A percentile compares a stretch with the other conserved stretches of the same genome.
phyloP scores from a whole-genome alignment of 2,888 invertebrate species.

The Ellobium chinense region DNA sequence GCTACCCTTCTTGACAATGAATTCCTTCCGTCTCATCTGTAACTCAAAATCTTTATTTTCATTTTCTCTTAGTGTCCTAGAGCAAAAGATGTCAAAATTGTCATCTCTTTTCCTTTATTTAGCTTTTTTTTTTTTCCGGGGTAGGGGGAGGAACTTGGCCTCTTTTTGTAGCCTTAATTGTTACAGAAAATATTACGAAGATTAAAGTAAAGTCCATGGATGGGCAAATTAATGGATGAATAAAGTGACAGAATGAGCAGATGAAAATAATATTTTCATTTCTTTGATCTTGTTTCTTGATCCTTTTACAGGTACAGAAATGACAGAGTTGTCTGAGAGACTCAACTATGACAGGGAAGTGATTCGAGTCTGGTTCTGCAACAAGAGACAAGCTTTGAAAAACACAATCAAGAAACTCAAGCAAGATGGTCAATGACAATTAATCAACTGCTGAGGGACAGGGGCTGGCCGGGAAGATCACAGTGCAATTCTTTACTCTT shows the following conservation, averaged over 20 bases:
- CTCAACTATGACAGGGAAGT: constrained; percentile 98
- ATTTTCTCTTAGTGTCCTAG: no score
- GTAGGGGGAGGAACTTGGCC: no score
- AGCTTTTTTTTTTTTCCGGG: no score
- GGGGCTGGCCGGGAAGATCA: neutral
- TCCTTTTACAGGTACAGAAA: constrained; percentile 92
- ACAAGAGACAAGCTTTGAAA: constrained; percentile 97
- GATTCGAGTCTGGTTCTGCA: constrained; percentile 99
- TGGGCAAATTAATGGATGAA: no score
- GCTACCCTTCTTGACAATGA: no score
- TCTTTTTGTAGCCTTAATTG: no score
- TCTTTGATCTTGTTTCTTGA: neutral
- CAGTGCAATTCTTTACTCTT: constrained; percentile 31
- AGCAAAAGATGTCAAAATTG: no score
- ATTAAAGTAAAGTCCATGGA: neutral
- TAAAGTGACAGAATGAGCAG: no score
- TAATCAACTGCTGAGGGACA: constrained; percentile 26
- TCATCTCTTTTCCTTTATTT: no score
- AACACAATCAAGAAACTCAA: constrained; percentile 88
- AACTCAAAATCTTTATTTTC: no score
- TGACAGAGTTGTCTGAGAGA: constrained; percentile 96
- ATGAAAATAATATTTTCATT: neutral
- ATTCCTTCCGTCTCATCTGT: no score
- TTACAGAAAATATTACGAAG: no score
- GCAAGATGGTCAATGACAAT: constrained; percentile 66